Evolutionary conservation across 2,113 vertebrate genomes (phyloP).

Genomic region (Speoplatyrhinus poulsoni): DNA sequence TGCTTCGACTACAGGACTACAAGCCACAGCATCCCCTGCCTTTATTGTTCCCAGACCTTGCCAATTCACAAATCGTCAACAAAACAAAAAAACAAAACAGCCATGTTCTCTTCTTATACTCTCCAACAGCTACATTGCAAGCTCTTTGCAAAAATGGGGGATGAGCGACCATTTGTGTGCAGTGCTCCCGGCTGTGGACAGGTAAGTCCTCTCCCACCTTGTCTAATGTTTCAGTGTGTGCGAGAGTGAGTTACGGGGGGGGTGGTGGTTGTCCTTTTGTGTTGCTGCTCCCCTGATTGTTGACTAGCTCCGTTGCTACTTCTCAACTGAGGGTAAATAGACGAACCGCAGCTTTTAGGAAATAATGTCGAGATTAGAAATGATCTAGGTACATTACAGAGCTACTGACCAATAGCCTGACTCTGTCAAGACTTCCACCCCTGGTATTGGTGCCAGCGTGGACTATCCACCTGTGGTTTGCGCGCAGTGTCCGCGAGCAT

Average conservation of each 20-base stretch:
- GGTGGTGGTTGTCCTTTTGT: constrained; percentile 4
- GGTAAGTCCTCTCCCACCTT: constrained; percentile 78
- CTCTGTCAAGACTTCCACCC: too few species aligned
- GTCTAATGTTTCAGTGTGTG: constrained; percentile 43
- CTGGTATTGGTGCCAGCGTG: constrained; percentile 1
- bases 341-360: background rate
- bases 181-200: constrained; percentile 93
- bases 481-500: constrained; percentile 7
- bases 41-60: constrained; percentile 60
- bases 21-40: constrained; percentile 66
- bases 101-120: constrained; percentile 78
- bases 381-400: background rate
- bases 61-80: constrained; percentile 41
- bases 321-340: background rate
- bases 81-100: constrained; percentile 36
- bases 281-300: background rate
- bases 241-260: constrained; percentile 14
- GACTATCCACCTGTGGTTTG: constrained; percentile 16
- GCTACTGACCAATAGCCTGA: background rate
- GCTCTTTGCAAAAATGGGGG: constrained; percentile 89
- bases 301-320: background rate
- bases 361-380: background rate
- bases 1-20: constrained; percentile 65
- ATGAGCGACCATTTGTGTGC: constrained; percentile 98
- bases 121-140: constrained; percentile 79